Evolutionary conservation across 2,888 invertebrate genomes (phyloP).

Genomic region (Stenodema calcarata): DNA sequence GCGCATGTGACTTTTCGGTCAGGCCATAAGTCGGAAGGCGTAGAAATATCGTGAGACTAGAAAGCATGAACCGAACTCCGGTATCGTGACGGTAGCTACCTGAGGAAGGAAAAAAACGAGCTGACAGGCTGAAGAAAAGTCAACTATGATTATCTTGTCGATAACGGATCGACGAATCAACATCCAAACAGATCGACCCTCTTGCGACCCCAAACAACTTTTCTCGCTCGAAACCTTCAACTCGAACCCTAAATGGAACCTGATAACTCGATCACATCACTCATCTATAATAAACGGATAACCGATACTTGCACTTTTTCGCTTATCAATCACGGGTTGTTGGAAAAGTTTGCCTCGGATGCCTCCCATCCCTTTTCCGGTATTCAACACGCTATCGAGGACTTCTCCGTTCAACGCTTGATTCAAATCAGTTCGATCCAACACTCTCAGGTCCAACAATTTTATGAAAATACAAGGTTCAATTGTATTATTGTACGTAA

Average conservation of each 20-base stretch:
- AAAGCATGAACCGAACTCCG: not conserved
- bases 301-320: not conserved
- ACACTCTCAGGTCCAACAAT: too few relatives aligned
- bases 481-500: too few relatives aligned
- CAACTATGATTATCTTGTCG: constrained; percentile 10
- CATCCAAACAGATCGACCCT: not conserved
- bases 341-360: not conserved
- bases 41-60: too few relatives aligned
- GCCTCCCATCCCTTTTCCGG: too few relatives aligned
- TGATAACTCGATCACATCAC: not conserved
- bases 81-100: not conserved
- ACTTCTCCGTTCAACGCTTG: too few relatives aligned
- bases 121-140: not conserved
- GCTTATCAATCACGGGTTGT: not conserved
- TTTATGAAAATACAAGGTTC: too few relatives aligned
- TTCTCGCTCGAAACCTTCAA: not conserved
- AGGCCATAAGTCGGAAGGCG: too few relatives aligned
- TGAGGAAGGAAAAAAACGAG: not conserved
- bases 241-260: not conserved
- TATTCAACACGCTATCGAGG: not conserved
- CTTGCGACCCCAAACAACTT: not conserved
- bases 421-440: too few relatives aligned
- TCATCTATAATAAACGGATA: not conserved
- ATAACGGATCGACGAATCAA: constrained; percentile 5
- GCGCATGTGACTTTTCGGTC: too few relatives aligned